phyloP scores from a whole-genome alignment of 2,113 vertebrate species.

The Motacilla tschutschensis region DNA sequence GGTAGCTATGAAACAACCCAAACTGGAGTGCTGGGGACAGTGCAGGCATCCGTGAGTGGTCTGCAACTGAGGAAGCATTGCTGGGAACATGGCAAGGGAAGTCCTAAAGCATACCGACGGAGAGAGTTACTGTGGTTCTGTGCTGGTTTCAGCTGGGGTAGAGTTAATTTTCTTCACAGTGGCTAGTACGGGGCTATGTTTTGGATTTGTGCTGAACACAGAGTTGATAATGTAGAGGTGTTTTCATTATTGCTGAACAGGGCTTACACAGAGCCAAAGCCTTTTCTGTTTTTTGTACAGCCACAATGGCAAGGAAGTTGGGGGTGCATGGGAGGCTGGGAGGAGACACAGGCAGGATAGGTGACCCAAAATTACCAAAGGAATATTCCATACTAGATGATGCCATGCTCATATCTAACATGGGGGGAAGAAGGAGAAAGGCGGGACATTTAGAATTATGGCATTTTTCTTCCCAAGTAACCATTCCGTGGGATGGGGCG shows the following conservation, averaged over 20 bases:
- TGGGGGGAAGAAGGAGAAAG: not conserved
- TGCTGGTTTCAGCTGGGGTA: not conserved
- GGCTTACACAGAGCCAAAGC: not conserved
- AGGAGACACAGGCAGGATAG: not conserved
- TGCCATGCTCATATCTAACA: not conserved
- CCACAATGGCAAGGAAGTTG: not conserved
- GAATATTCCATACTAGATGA: not conserved
- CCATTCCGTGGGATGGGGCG: accelerated
- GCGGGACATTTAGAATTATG: not conserved
- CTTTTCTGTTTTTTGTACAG: not conserved
- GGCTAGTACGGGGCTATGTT: not conserved
- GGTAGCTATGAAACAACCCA: not conserved
- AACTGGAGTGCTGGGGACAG: not conserved
- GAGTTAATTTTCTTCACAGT: not conserved
- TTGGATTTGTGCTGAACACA: not conserved
- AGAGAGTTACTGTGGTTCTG: not conserved
- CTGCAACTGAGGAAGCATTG: not conserved
- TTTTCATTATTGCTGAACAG: not conserved
- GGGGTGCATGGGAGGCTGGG: not conserved
- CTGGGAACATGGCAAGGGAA: not conserved
- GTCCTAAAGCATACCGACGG: not conserved
- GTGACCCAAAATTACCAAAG: not conserved
- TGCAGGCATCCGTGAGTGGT: not conserved
- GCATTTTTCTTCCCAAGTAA: not conserved
- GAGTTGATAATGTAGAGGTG: not conserved